phyloP scores from a whole-genome alignment of 1,140 invertebrate genomes.

The Drosophila lowei region DNA sequence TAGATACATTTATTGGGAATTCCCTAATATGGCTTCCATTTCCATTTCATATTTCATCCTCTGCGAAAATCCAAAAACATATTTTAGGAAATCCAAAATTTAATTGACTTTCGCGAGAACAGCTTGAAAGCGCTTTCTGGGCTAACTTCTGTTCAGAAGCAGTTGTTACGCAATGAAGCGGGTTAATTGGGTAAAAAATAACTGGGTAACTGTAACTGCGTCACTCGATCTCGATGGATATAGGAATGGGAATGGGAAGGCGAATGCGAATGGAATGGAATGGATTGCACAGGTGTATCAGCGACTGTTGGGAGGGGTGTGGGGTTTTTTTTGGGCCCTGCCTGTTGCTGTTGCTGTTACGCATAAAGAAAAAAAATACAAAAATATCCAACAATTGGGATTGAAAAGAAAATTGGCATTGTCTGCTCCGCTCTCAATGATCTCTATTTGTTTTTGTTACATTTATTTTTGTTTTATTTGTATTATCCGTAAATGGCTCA shows the following conservation, averaged over 20 bases:
- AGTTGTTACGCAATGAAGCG: conserved; percentile 56
- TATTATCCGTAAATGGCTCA: conserved; percentile 41
- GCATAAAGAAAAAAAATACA: conserved; percentile 46
- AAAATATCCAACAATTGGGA: conserved; percentile 70
- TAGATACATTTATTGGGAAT: not conserved
- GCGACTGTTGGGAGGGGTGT: not conserved
- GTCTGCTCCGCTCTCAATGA: conserved; percentile 43
- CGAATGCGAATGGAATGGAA: conserved; percentile 37
- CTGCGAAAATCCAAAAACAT: no score
- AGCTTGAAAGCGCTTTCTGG: conserved; percentile 21
- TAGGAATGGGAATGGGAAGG: conserved; percentile 30
- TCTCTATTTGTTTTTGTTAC: conserved; percentile 51
- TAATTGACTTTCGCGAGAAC: conserved; percentile 22
- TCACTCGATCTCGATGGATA: conserved; percentile 53
- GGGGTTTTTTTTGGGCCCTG: conserved; percentile 12
- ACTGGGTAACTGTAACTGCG: conserved; percentile 54
- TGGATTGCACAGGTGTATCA: conserved; percentile 73
- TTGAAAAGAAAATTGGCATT: conserved; percentile 62
- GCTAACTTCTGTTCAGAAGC: conserved; percentile 17
- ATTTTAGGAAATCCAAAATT: no score
- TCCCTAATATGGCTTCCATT: no score
- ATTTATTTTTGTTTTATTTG: conserved; percentile 36
- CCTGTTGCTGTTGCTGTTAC: conserved; percentile 35
- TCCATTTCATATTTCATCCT: no score
- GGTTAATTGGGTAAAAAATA: conserved; percentile 46